Conservation (phyloP, 2,113 vertebrate species). For the Dermatemys mawii region DNA sequence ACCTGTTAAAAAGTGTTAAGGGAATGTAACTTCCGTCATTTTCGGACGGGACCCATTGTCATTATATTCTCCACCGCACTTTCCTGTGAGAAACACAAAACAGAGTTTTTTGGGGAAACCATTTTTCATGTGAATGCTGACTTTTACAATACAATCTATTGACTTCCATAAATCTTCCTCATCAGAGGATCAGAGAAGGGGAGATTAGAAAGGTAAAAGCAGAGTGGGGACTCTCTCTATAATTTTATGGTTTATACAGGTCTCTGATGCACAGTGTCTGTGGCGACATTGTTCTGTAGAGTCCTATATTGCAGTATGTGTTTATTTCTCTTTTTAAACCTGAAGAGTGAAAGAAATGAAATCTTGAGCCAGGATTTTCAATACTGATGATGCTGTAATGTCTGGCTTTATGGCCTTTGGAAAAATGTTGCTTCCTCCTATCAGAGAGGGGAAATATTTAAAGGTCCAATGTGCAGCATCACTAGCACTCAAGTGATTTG, state of each 20-base stretch:
- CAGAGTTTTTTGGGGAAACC: neutral
- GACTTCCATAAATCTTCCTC: neutral
- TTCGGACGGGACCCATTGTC: neutral
- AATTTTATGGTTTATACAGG: neutral
- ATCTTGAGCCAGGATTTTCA: neutral
- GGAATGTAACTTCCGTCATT: neutral
- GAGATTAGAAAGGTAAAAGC: neutral
- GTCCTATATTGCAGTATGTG: neutral
- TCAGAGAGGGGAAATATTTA: neutral
- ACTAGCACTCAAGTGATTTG: neutral
- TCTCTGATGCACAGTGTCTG: neutral
- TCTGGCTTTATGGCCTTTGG: neutral
- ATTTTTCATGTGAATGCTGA: neutral
- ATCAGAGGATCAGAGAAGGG: neutral
- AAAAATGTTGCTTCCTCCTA: neutral
- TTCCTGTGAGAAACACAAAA: neutral
- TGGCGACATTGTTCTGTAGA: neutral
- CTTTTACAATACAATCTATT: neutral
- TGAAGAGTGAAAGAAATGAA: neutral
- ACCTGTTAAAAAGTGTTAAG: neutral
- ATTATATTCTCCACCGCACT: neutral
- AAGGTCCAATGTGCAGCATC: neutral
- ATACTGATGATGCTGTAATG: neutral
- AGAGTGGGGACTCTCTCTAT: neutral
- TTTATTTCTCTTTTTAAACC: conserved; percentile 10